Evolutionary conservation across 2,113 vertebrate genomes (phyloP), one percentile per base, ranked within the genome.

Genomic region (Anarrhichthys ocellatus): DNA sequence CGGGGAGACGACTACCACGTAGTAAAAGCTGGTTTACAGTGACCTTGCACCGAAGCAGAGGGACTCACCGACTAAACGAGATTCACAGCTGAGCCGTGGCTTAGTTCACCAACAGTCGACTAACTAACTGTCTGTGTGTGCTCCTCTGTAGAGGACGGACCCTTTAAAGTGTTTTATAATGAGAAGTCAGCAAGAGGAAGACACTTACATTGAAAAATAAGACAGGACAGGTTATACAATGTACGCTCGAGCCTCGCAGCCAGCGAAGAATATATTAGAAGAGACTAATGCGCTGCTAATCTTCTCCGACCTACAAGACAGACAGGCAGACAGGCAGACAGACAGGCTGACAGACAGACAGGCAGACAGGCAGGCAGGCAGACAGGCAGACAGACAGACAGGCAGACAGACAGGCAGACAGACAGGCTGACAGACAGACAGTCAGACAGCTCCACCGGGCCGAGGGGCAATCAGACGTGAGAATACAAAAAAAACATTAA

Each of bases 271-370:
- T 86, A 84, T 81, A 84, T 83, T 81, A 81, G 66, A 92, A 84
- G 76, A 85, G 82, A 92, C 71, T 86, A 87, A 88, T 89, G 86
- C 62, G 6, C 67, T 76, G 71, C 87, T 90, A 90, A 91, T 94
- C 87, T 84, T 20, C 32, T 85, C 64, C 81, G 80, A 87, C 86
- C 89, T 81, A 84, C 65, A 78, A 76, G 80, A 5, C 62, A 66
- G 72, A 54, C 59, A 70, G 48, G 7, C 78, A 81, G 75, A 4
- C 61, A 9, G 32, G 17, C 44, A 46, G 44, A 36, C 34, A 36
- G 34, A 1, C 46, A 48, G 46, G 4, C 46, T 18, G 46, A 1
- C 46, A 17, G 44, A 4, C 44, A 48, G 44, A 4, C 44, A 42
- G 9, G 8, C 44, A 48, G 44, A 4, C 44, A 42, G 9, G 8